Evolutionary conservation across 2,113 vertebrate genomes (phyloP), one percentile per base, ranked within the genome.

Genomic region (Laticauda laticaudata): DNA sequence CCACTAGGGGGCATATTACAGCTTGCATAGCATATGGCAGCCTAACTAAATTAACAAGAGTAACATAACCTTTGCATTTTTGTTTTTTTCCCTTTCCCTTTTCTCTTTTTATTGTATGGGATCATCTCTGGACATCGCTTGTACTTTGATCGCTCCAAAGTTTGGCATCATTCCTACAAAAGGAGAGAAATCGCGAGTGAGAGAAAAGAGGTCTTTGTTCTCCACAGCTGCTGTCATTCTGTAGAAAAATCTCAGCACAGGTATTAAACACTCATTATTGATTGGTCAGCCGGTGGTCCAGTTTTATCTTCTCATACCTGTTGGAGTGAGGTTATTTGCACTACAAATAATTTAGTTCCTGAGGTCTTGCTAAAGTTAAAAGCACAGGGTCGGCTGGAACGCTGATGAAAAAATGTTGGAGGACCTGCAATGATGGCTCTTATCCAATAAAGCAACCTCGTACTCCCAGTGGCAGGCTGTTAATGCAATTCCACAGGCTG

Each of bases 91-190:
- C 21, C 7, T 23, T n/a, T 59, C 93, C 89, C 94, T 92, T 91
- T 75, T 75, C 92, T 91, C 23, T 0, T 92, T 95, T 61, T 94
- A 96, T 96, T 97, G 95, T 88, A 96, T 96, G 69, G 55, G 88
- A 94, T 94, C 96, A 92, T 96, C 95, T 95, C 95, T 95, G 97
- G 96, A 94, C 96, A 91, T 91, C 0, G 94, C 4, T 93, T 94
- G 95, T 87, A 0, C 97, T 97, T 97, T 97, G 97, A 97, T 97
- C 96, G 96, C 88, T n/a, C 56, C 89, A 95, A 96, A 96, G 93
- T 96, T 95, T 97, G 96, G 96, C 97, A 93, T 87, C 0, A 2
- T 69, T 96, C 95, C 96, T 90, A 88, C 94, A 94, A 95, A 53
- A 23, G 23, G 53, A 69, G 54, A 87, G 61, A 89, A 55, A 91